Base-by-base conservation (phyloP, 2,797 vertebrate species). In the Nannoperca obscura region DNA sequence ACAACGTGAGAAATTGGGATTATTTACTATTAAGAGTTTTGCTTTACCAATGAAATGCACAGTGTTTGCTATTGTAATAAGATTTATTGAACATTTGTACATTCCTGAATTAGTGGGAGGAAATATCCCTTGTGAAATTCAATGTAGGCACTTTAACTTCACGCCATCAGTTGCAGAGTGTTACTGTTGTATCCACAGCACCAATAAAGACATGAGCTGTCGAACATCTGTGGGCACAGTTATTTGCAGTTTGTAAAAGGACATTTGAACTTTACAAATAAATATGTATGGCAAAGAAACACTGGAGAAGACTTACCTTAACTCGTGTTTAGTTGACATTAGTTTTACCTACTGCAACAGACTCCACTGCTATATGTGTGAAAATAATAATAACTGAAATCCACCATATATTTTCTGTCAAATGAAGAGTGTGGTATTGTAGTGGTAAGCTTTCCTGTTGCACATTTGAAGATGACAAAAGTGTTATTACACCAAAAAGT, bases 141-240 rank as follows among this genome's bases (percentile, higher is more conserved):
- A 55, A 34, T 87, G 86, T 86, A 58, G 88, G 92, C 92, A 95
- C 94, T 93, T 95, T 94, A 94, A 79, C 75, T 59, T 89, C 61
- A 61, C 54, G 63, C 71, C 86, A 84, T 85, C 68, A 76, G 85
- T 87, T 90, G 83, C 88, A 90, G 84, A 92, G 75, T 88, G 83
- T 82, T 87, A 80, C 80, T 91, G 86, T 89, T 88, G 85, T 91
- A 88, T 89, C 85, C 87, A 89, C 85, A 88, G 88, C 72, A 42
- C 85, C 67, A 95, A 95, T 95, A 94, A 94, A 95, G 86, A 88
- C 74, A 49, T 85, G 71, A 89, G 85, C 89, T 92, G 88, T 85
- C 80, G 65, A 87, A 78, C 76, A 68, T 81, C 14, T 86, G 36
- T 80, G 81, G 59, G 38, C 67, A 59, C 34, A 20, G 2, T 49